Conservation (phyloP, 2,888 invertebrate genomes). For the Cheilosia scutellata region DNA sequence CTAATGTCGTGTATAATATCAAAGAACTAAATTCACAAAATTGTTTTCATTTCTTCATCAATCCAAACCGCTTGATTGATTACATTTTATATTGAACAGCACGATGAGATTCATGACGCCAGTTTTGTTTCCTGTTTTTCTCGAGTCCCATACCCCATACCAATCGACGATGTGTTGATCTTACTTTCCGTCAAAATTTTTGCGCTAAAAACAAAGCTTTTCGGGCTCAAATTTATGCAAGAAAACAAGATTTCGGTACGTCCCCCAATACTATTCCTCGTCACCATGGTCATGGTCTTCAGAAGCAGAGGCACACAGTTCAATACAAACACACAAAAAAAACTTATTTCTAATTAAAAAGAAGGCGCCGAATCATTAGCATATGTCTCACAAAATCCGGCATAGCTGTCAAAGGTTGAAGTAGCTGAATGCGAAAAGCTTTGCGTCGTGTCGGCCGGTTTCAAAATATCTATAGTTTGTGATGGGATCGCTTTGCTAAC, state of each 20-base stretch:
- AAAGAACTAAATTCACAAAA: conserved; percentile 39
- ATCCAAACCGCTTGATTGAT: conserved; percentile 46
- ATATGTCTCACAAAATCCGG: conserved; percentile 59
- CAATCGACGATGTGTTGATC: neutral
- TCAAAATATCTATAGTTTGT: neutral
- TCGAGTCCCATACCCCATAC: conserved; percentile 2
- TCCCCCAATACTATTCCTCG: conserved; percentile 63
- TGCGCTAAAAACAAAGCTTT: conserved; percentile 23
- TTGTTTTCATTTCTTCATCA: conserved; percentile 3
- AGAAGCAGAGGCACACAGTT: conserved; percentile 9
- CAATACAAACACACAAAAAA: conserved; percentile 14
- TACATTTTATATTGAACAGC: conserved; percentile 21
- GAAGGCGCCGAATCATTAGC: conserved; percentile 54
- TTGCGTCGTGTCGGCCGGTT: conserved; percentile 20
- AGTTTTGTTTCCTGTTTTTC: conserved; percentile 41
- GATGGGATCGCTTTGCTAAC: neutral
- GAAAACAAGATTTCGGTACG: conserved; percentile 56
- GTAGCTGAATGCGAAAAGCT: conserved; percentile 28
- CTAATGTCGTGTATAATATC: conserved; percentile 5
- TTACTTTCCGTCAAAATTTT: conserved; percentile 8
- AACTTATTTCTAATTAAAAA: conserved; percentile 12
- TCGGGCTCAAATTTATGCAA: conserved; percentile 40
- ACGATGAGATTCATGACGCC: conserved; percentile 6
- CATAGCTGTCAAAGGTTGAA: conserved; percentile 37
- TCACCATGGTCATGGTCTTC: conserved; percentile 68